phyloP scores from a whole-genome alignment of 2,888 invertebrate species.

The Aphidoletes aphidimyza region DNA sequence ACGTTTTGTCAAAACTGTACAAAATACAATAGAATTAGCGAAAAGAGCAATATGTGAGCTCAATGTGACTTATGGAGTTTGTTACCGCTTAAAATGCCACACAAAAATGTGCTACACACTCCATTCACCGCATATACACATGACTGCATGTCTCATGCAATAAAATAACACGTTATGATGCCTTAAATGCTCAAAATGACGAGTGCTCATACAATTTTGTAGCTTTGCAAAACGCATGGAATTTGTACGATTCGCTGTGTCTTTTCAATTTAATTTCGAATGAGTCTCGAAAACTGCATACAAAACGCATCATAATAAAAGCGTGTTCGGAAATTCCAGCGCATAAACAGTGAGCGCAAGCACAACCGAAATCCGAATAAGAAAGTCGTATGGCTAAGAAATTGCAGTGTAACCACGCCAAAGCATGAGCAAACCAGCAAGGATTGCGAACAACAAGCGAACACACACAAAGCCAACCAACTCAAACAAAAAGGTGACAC shows the following conservation, averaged over 20 bases:
- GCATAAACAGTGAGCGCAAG: too few species aligned
- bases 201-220: background rate
- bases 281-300: slow-evolving; percentile 17
- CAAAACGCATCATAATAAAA: background rate
- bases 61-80: background rate
- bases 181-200: background rate
- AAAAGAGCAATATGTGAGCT: too few species aligned
- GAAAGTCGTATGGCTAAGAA: too few species aligned
- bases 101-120: background rate
- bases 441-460: background rate
- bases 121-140: background rate
- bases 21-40: background rate
- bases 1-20: too few species aligned
- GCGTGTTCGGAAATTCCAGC: slow-evolving; percentile 2
- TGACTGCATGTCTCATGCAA: background rate
- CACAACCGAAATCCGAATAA: too few species aligned
- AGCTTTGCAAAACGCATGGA: background rate
- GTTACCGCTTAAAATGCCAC: background rate
- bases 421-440: background rate
- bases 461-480: background rate
- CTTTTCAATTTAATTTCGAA: background rate
- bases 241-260: background rate
- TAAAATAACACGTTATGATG: background rate
- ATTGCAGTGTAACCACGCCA: too few species aligned
- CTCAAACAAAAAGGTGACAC: background rate